Evolutionary conservation across 2,797 vertebrate species (phyloP).

Genomic region (Siniperca scherzeri): DNA sequence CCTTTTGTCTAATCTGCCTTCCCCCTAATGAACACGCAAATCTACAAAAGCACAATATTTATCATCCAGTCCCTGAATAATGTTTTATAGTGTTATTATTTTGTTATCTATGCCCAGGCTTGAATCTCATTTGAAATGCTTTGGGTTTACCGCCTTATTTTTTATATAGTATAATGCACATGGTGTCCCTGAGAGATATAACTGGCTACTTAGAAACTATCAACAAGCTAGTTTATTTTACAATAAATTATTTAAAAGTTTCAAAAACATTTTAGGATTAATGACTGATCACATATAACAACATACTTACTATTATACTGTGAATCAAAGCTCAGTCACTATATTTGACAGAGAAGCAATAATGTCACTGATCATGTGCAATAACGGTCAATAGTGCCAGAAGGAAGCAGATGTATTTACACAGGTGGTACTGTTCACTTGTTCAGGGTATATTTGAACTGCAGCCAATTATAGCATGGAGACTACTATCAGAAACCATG

Average conservation of each 20-base stretch:
- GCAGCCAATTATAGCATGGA: neutral
- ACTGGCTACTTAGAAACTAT: neutral
- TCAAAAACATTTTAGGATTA: neutral
- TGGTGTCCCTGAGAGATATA: neutral
- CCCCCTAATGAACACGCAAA: neutral
- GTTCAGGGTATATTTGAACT: neutral
- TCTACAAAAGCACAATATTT: slow-evolving; percentile 3
- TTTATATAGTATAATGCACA: slow-evolving; percentile 11
- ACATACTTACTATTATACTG: neutral
- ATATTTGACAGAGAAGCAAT: neutral
- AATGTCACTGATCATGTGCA: neutral
- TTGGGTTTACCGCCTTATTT: slow-evolving; percentile 40
- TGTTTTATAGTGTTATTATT: slow-evolving; percentile 26
- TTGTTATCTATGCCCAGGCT: slow-evolving; percentile 26
- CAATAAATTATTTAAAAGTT: neutral
- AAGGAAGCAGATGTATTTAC: neutral
- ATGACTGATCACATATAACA: neutral
- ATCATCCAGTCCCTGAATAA: slow-evolving; percentile 14
- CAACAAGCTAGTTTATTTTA: neutral
- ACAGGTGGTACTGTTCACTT: neutral
- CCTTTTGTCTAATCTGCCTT: neutral
- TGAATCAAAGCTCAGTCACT: neutral
- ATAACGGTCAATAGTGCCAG: neutral
- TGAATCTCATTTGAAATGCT: slow-evolving; percentile 45
- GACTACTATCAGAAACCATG: neutral